Base-by-base conservation (phyloP, 2,888 invertebrate genomes). In the Carpatolechia fugitivella region DNA sequence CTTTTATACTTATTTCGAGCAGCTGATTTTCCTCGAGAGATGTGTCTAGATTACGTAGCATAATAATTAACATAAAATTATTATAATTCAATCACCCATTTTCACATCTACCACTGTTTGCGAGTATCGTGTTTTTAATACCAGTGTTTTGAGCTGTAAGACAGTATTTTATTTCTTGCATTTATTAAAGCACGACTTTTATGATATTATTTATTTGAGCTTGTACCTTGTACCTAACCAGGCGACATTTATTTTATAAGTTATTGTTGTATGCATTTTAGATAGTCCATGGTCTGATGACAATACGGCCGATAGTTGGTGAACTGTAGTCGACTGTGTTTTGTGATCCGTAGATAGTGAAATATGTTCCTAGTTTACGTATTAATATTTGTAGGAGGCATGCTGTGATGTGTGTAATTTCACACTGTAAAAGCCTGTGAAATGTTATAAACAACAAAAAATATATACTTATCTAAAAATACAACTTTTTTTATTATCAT, bases 301-400 rank as follows among this genome's bases (percentile, higher is more conserved):
- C 16, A 31, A 31, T 29, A 38, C n/a, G n/a, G 14, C 6, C 16
- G 31, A 41, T 35, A 3, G 38, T 5, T 49, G 11, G 10, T 13
- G 8, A 33, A 41, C 38, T 13, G 1, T 16, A 35, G 41, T 41
- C 33, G 40, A 49, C 53, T 56, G 48, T 35, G 58, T 44, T 44
- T 58, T 59, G 49, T 58, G 48, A 51, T 68, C 59, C 51, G 44
- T 69, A 62, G 59, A 60, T 65, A 65, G 65, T 66, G 61, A 65
- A 67, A 68, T 68, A 65, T 62, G 79, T 79, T 79, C 79, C 79
- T 79, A 77, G 69, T 64, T 63, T 56, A 65, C 67, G 65, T 63
- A 58, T 62, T 62, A 65, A 65, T 63, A 62, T 67, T 69, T n/a
- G n/a, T n/a, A 62, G 66, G 70, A 64, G 66, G 64, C 66, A 59